Evolutionary conservation across 53 echinoderm and acorn worm species (phyloP).

Genomic region (Pentamera pediparva): DNA sequence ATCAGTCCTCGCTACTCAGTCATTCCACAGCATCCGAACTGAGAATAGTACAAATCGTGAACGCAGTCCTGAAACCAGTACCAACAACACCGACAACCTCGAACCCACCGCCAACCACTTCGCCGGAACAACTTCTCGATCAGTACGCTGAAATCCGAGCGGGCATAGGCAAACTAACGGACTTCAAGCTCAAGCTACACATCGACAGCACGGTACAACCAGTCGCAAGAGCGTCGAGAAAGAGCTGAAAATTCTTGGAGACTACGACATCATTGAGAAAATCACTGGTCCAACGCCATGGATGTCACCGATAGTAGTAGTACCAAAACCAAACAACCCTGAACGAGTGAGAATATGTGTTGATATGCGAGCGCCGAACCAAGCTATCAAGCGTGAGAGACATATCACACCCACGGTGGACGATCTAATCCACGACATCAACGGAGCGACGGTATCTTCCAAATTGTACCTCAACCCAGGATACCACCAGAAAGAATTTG

Average conservation of each 20-base stretch:
- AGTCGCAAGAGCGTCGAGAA: conserved; percentile 33
- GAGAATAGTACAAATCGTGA: conserved; percentile 5
- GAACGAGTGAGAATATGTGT: conserved; percentile 34
- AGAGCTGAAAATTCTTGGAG: conserved; percentile 20
- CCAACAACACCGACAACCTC: neutral
- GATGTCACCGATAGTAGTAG: conserved; percentile 53
- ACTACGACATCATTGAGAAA: conserved; percentile 34
- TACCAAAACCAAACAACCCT: conserved; percentile 37
- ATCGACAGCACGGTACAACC: conserved; percentile 38
- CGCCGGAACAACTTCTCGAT: neutral
- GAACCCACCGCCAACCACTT: neutral
- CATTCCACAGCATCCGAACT: conserved; percentile 13
- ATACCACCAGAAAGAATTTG: conserved; percentile 52
- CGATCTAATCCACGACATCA: conserved; percentile 39
- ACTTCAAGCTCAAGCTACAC: conserved; percentile 43
- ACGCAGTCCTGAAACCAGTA: neutral
- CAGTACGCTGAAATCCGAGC: neutral
- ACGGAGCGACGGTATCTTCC: conserved; percentile 37
- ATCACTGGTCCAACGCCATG: conserved; percentile 29
- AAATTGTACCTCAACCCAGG: conserved; percentile 49
- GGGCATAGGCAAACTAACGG: conserved; percentile 56
- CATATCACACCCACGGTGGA: conserved; percentile 53
- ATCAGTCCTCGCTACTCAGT: neutral
- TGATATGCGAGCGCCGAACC: conserved; percentile 38
- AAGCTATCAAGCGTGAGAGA: conserved; percentile 49